Base-by-base conservation (phyloP, 2,113 vertebrate species). In the Leptobrachium ailaonicum region DNA sequence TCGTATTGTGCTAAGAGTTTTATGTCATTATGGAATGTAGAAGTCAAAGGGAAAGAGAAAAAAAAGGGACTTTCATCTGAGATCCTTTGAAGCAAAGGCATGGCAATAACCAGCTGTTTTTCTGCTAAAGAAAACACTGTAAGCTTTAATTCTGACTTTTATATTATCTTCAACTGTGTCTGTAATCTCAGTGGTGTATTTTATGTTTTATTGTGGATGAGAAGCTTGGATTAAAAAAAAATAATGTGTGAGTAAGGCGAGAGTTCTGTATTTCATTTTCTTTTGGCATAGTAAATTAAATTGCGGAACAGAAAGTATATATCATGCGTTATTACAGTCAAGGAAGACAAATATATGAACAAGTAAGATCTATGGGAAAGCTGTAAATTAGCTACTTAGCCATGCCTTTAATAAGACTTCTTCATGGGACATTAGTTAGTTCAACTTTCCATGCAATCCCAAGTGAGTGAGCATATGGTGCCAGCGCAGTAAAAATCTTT, bases 41-140 rank as follows among this genome's bases (percentile, higher is more conserved):
- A 81, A 82, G 83, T 56, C 73, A 80, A 85, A 83, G 79, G 75
- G 11, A 60, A 60, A 60, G 56, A 60, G 11, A 60, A 60, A 85
- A 87, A 71, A 78, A 86, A 87, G 82, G 70, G 80, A 77, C 75
- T 76, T 88, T 84, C 85, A 54, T 86, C 79, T 86, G 5, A 80
- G 77, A 77, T 85, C 63, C 82, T 88, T 84, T 84, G 77, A 84
- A 83, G 44, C 66, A 83, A 83, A 72, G 66, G 75, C 87, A 77
- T 83, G 70, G 0, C 70, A 47, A 47, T 84, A 64, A 88, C 83
- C 9, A 84, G 71, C 69, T 86, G 71, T 62, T 87, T 66, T 83
- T 83, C 84, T 82, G 63, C 79, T 41, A 69, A 85, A 86, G 73
- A 83, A 85, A 86, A 85, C 53, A 47, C 77, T 85, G 42, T 42